Evolutionary conservation across 2,888 invertebrate species (phyloP).

Genomic region (Monoplex corrugatus): DNA sequence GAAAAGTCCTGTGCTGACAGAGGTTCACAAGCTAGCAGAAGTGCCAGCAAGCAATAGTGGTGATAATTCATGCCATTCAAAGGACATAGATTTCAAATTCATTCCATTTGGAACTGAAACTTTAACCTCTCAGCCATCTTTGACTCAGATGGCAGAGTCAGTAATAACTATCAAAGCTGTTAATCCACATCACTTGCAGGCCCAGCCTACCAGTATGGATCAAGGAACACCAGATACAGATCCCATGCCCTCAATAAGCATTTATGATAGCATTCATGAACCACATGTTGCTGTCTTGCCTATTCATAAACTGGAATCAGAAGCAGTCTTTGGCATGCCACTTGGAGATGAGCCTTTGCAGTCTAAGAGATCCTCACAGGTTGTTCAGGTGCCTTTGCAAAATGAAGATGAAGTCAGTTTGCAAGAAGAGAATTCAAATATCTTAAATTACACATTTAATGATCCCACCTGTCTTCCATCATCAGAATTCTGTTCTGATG

Average conservation of each 20-base stretch:
- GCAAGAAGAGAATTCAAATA: background rate
- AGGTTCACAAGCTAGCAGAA: background rate
- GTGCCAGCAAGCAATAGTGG: background rate
- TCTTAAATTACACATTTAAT: background rate
- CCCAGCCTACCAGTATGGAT: background rate
- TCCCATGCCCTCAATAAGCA: background rate
- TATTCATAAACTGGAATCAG: background rate
- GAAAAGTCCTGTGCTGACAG: background rate
- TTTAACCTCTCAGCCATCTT: background rate
- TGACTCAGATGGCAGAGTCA: background rate
- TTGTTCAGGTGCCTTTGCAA: background rate
- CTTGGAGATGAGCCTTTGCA: background rate
- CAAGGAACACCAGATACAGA: background rate
- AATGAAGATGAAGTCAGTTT: background rate
- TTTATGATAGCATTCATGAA: background rate
- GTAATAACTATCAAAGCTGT: background rate
- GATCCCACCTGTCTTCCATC: slow-evolving; percentile 9
- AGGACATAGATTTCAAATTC: background rate
- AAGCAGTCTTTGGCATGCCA: background rate
- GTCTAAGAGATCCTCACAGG: background rate
- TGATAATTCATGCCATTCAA: background rate
- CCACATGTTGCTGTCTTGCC: background rate
- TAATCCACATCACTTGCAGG: background rate
- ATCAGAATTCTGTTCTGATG: background rate
- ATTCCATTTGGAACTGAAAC: background rate